Evolutionary conservation across 1,140 invertebrate genomes (phyloP).

Genomic region (Propsilocerus akamusi): DNA sequence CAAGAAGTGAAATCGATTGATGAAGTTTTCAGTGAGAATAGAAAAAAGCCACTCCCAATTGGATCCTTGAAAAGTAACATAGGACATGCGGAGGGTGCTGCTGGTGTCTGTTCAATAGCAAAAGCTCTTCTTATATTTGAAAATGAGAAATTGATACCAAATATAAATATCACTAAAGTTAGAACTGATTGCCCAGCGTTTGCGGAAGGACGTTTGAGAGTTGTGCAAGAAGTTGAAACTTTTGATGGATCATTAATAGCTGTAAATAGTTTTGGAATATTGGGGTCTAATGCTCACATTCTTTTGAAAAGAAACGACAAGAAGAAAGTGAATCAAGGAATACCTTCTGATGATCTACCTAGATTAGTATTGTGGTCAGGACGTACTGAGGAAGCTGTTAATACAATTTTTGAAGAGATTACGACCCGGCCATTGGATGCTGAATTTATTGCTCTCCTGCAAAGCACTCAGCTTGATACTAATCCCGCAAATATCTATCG

Average conservation of each 20-base stretch:
- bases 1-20: constrained; percentile 21
- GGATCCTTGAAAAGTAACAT: constrained; percentile 58
- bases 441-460: not conserved
- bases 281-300: constrained; percentile 53
- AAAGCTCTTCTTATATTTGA: constrained; percentile 50
- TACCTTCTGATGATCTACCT: constrained; percentile 10
- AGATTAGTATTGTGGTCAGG: not conserved
- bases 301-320: constrained; percentile 35
- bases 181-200: too few species aligned
- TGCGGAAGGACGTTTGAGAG: constrained; percentile 43
- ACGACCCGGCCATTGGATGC: not conserved
- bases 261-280: constrained; percentile 73
- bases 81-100: constrained; percentile 49
- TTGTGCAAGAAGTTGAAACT: constrained; percentile 42
- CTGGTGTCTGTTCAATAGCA: constrained; percentile 30
- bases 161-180: constrained; percentile 51
- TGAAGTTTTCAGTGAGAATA: constrained; percentile 22
- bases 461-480: not conserved
- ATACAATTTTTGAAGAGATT: not conserved
- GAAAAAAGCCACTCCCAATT: too few species aligned
- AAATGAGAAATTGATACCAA: constrained; percentile 40
- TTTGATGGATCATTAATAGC: constrained; percentile 39
- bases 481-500: not conserved
- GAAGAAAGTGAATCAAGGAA: constrained; percentile 25
- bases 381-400: not conserved